Evolutionary conservation across 2,113 vertebrate species (phyloP).

Genomic region (Ctenodactylus gundi): DNA sequence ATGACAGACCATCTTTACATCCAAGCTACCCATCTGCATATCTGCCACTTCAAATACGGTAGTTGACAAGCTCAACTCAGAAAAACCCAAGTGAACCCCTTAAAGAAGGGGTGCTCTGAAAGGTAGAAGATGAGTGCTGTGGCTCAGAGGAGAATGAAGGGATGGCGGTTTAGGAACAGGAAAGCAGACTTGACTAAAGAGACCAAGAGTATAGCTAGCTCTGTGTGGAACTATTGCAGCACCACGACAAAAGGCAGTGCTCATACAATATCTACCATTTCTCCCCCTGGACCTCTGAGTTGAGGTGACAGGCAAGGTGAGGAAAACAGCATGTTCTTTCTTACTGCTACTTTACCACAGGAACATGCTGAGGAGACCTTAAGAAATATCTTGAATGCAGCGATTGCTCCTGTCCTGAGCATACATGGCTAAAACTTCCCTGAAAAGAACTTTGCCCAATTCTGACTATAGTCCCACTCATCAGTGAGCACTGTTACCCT

Average conservation of each 20-base stretch:
- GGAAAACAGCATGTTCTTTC: background rate
- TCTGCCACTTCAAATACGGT: background rate
- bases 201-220: background rate
- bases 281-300: background rate
- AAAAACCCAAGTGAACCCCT: background rate
- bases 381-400: background rate
- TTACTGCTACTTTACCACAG: background rate
- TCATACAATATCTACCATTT: background rate
- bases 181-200: too few species aligned
- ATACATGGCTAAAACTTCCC: background rate
- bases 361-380: background rate
- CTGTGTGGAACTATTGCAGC: background rate
- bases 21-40: background rate
- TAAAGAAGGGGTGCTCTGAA: background rate
- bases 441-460: background rate
- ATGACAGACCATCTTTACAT: background rate
- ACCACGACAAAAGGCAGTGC: background rate
- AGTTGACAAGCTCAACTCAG: background rate
- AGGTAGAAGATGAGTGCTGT: background rate
- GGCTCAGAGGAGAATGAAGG: background rate
- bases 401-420: too few species aligned
- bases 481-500: background rate
- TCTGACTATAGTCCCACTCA: background rate
- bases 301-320: background rate
- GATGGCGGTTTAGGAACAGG: too few species aligned